Percentiles rank a stretch among this genome's conserved stretches.
Conservation (phyloP, 2,888 invertebrate species). For the Leptinotarsa tumamoca region DNA sequence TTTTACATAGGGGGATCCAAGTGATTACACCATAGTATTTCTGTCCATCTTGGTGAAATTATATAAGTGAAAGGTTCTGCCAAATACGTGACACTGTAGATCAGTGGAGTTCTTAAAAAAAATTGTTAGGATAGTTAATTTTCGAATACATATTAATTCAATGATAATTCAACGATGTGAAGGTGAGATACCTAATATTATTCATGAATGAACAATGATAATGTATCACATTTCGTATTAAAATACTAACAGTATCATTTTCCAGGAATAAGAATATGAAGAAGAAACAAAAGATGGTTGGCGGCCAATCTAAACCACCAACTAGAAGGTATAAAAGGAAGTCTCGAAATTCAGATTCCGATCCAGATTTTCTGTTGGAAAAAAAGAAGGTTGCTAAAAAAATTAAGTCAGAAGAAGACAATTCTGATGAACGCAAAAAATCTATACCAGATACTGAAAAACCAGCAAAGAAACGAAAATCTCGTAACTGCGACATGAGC, state of each 20-base stretch:
- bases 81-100: too few relatives aligned
- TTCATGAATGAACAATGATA: too few relatives aligned
- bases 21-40: too few relatives aligned
- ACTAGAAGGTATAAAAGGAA: constrained; percentile 10
- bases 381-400: constrained; percentile 8
- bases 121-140: too few relatives aligned
- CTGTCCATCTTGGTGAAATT: too few relatives aligned
- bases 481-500: background rate
- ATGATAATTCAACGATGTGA: too few relatives aligned
- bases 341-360: background rate
- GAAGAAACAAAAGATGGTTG: background rate
- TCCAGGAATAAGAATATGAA: background rate
- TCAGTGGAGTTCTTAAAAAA: too few relatives aligned
- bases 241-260: constrained; percentile 3
- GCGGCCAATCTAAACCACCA: background rate
- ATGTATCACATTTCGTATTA: too few relatives aligned
- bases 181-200: too few relatives aligned
- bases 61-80: too few relatives aligned
- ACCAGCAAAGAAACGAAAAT: constrained; percentile 26
- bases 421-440: background rate
- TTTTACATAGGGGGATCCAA: too few relatives aligned
- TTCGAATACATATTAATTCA: too few relatives aligned
- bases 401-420: background rate
- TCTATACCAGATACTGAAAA: constrained; percentile 23
- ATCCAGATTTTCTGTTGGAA: constrained; percentile 19